Base-by-base conservation (phyloP, 1,140 invertebrate genomes). In the Eubasilissa regina region DNA sequence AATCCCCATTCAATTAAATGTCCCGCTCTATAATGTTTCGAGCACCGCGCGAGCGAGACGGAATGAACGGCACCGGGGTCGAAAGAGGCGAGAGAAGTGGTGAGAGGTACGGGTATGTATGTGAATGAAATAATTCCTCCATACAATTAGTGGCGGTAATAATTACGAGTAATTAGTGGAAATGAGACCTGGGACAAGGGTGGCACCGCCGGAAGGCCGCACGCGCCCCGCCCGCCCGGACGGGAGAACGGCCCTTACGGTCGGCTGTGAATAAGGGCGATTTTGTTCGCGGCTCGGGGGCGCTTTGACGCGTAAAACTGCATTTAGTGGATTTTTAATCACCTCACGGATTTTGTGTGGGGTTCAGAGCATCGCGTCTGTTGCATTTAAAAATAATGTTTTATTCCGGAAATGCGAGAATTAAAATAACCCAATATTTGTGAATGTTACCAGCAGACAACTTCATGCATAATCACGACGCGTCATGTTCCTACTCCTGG, bases 121-220 rank as follows among this genome's bases (percentile, higher is more conserved):
- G 77, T 80, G 81, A 83, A 83, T 83, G 81, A 79, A 83, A 80
- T 83, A 83, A 83, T 83, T 83, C 74, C 75, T 64, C 70, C 79
- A 73, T 80, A 80, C 79, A 83, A 83, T 83, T 83, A 80, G 81
- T 80, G 79, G 68, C 76, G 79, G 60, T 77, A 83, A 79, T 80
- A 80, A 83, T 83, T 80, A 83, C 80, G 79, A 83, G 81, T 80
- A 83, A 83, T 83, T 83, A 83, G 81, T 83, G 81, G 58, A 80
- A 83, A 80, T 79, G 81, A 83, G 79, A 83, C 78, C 78, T 62
- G 66, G 8, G 62, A 25, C n/a, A 17, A 53, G 66, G 66, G 19
- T 60, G 15, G 77, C 75, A 51, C 70, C 78, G 48, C 19, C 43
- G 58, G 35, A 53, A 78, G 53, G 73, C 15, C 45, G 13, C 11